These are phyloP conservation scores for Netelia melanura DNA, from an alignment of 2,888 invertebrate species.

Conservation along the genomic window DNA sequence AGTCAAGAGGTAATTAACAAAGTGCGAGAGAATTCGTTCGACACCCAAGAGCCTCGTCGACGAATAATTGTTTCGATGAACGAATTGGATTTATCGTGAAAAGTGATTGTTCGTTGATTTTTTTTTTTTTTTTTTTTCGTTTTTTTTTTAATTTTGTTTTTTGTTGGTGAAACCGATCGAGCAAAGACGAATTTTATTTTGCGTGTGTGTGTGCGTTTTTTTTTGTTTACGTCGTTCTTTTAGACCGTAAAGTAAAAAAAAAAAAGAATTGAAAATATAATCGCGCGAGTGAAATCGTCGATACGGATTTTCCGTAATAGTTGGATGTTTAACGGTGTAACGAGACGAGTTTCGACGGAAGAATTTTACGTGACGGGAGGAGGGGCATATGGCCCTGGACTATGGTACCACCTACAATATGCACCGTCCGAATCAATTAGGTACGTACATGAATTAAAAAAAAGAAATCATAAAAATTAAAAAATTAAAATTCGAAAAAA, in stretches of 20 bases:
- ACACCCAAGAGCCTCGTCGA: neutral
- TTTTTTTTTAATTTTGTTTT: neutral
- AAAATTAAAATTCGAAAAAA: neutral
- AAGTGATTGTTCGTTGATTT: neutral
- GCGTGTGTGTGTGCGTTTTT: neutral
- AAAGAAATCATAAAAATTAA: slow-evolving; percentile 6
- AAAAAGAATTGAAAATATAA: slow-evolving; percentile 6
- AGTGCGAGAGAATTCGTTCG: slow-evolving; percentile 31
- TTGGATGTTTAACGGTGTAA: slow-evolving; percentile 73
- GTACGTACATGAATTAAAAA: slow-evolving; percentile 73
- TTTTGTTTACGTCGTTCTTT: neutral
- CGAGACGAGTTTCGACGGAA: slow-evolving; percentile 66
- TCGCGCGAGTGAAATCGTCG: slow-evolving; percentile 40
- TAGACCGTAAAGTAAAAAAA: neutral
- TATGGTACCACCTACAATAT: slow-evolving; percentile 82
- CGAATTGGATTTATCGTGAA: neutral
- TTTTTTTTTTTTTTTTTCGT: neutral
- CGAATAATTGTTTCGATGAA: too few relatives aligned
- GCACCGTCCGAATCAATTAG: slow-evolving; percentile 83
- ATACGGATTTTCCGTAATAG: slow-evolving; percentile 14
- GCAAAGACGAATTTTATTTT: neutral
- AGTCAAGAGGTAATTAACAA: slow-evolving; percentile 12
- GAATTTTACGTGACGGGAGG: slow-evolving; percentile 64
- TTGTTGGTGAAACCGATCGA: neutral
- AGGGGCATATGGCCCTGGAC: slow-evolving; percentile 82